Conservation (phyloP, 2,888 invertebrate species). For the Drosophila lutescens region DNA sequence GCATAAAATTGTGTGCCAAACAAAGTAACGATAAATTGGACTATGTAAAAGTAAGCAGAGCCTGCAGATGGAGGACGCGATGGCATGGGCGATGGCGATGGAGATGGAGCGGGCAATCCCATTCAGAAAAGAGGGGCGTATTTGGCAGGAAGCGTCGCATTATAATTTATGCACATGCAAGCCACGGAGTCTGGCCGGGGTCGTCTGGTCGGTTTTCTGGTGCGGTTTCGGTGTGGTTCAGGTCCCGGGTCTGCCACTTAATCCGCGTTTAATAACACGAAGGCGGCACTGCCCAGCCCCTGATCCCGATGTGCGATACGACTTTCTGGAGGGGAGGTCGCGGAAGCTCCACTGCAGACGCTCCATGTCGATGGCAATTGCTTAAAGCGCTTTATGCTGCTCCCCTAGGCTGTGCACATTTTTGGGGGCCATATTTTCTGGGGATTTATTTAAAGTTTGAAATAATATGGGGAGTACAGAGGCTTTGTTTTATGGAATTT, state of each 20-base stretch:
- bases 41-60: constrained; percentile 57
- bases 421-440: not conserved
- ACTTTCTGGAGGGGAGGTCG: constrained; percentile 10
- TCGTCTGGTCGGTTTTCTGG: constrained; percentile 31
- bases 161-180: constrained; percentile 80
- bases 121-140: constrained; percentile 48
- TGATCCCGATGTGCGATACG: constrained; percentile 37
- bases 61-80: constrained; percentile 22
- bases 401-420: constrained; percentile 17
- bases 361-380: constrained; percentile 48
- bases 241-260: constrained; percentile 62
- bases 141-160: constrained; percentile 60
- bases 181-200: constrained; percentile 69
- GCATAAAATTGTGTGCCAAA: constrained; percentile 76
- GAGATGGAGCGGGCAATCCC: constrained; percentile 32
- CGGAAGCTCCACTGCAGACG: constrained; percentile 36
- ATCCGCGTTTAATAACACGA: constrained; percentile 80
- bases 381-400: constrained; percentile 60
- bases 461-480: not conserved
- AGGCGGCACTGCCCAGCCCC: constrained; percentile 44
- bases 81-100: constrained; percentile 18
- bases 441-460: constrained; percentile 8
- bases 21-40: constrained; percentile 70
- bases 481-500: not conserved
- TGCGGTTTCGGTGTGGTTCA: constrained; percentile 23